These are phyloP conservation scores for Ancistrus triradiatus DNA, from an alignment of 2,113 vertebrate species.

Conservation along the genomic window DNA sequence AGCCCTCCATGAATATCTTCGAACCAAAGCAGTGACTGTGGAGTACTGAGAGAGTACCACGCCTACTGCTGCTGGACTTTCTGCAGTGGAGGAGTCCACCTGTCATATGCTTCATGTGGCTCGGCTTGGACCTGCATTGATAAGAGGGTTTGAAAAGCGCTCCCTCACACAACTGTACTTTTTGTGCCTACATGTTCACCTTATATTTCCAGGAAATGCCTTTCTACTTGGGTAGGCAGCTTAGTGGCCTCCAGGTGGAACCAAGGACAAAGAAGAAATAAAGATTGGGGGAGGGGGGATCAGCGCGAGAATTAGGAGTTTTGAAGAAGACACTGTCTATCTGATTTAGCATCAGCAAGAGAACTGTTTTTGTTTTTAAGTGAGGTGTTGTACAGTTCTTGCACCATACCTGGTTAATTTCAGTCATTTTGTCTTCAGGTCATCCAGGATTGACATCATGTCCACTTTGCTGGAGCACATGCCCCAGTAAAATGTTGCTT, in stretches of 20 bases:
- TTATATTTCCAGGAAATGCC: slow-evolving; percentile 19
- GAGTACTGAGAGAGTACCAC: slow-evolving; percentile 72
- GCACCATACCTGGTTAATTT: too few species aligned
- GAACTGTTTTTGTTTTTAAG: too few species aligned
- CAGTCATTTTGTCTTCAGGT: too few species aligned
- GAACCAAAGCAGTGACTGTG: slow-evolving; percentile 93
- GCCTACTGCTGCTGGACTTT: slow-evolving; percentile 13
- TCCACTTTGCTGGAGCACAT: too few species aligned
- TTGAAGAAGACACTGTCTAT: too few species aligned
- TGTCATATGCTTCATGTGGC: slow-evolving; percentile 11
- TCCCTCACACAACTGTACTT: slow-evolving; percentile 28
- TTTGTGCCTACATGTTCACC: slow-evolving; percentile 47
- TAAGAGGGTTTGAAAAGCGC: slow-evolving; percentile 13
- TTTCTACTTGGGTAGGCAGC: slow-evolving; percentile 9
- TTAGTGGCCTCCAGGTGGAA: slow-evolving; percentile 1
- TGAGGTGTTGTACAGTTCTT: too few species aligned
- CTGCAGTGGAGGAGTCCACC: neutral
- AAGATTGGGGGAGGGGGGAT: neutral
- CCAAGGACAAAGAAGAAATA: neutral
- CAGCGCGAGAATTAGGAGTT: too few species aligned
- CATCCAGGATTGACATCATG: too few species aligned
- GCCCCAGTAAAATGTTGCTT: too few species aligned
- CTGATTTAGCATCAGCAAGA: too few species aligned
- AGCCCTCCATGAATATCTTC: slow-evolving; percentile 90
- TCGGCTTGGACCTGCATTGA: slow-evolving; percentile 18